Evolutionary conservation across 2,888 invertebrate species (phyloP).

Genomic region (Melieria picta): DNA sequence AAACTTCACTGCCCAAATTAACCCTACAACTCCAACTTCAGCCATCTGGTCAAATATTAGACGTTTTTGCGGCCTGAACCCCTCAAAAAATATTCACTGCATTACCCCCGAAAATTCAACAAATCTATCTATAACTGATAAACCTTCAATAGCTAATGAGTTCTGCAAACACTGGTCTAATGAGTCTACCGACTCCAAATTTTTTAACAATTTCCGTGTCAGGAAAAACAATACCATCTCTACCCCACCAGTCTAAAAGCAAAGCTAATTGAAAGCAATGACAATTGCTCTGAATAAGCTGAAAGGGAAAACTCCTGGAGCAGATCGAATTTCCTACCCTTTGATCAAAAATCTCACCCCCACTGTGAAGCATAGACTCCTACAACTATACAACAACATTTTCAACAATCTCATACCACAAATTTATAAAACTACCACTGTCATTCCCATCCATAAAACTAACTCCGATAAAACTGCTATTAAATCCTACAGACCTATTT

Average conservation of each 20-base stretch:
- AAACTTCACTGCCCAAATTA: conserved; percentile 25
- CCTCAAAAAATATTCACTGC: neutral
- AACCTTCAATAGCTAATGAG: conserved; percentile 3
- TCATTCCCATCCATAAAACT: conserved; percentile 29
- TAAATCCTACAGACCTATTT: conserved; percentile 39
- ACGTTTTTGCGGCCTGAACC: neutral
- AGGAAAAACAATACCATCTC: neutral
- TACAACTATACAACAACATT: conserved; percentile 20
- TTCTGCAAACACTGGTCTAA: conserved; percentile 14
- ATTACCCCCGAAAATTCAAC: neutral
- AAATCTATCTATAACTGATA: neutral
- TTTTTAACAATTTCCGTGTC: conserved; percentile 4
- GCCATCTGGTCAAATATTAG: conserved; percentile 30
- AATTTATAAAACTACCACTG: conserved; percentile 29
- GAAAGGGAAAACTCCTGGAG: conserved; percentile 27
- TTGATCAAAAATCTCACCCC: conserved; percentile 35
- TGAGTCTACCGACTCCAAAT: conserved; percentile 9
- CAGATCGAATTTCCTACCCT: conserved; percentile 34
- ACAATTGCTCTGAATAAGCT: conserved; percentile 8
- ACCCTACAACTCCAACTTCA: conserved; percentile 4
- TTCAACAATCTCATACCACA: conserved; percentile 20
- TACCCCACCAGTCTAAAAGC: neutral
- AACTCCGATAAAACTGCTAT: conserved; percentile 31
- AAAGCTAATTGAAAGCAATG: conserved; percentile 21
- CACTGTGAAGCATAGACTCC: conserved; percentile 11